Conservation (phyloP, 2,888 invertebrate genomes). For the Tinea trinotella region DNA sequence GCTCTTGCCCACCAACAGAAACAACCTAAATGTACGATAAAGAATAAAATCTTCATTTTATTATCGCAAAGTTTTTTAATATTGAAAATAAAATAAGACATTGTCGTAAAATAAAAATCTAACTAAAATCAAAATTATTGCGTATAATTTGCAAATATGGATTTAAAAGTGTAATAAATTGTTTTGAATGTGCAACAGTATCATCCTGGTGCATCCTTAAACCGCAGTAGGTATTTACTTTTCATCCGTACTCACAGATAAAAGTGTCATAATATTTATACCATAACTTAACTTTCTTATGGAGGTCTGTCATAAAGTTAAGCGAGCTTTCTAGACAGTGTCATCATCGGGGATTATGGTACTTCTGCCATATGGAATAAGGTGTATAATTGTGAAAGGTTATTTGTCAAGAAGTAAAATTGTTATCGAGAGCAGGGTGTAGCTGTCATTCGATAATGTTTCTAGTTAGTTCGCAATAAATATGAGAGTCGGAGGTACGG, state of each 20-base stretch:
- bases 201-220: slow-evolving; percentile 35
- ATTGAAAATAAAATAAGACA: slow-evolving; percentile 12
- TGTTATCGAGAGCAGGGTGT: slow-evolving; percentile 47
- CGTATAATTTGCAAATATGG: slow-evolving; percentile 4
- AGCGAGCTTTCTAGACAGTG: slow-evolving; percentile 47
- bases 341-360: slow-evolving; percentile 34
- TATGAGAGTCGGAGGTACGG: slow-evolving; percentile 52
- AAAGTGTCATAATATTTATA: slow-evolving; percentile 70
- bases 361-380: slow-evolving; percentile 40
- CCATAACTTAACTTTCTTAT: slow-evolving; percentile 66
- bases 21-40: neutral
- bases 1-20: slow-evolving; percentile 1
- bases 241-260: slow-evolving; percentile 58
- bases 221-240: slow-evolving; percentile 51
- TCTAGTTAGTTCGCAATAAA: slow-evolving; percentile 67
- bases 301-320: slow-evolving; percentile 59
- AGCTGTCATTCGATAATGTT: slow-evolving; percentile 63
- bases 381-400: slow-evolving; percentile 41
- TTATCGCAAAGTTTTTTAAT: neutral
- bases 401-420: slow-evolving; percentile 35
- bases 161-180: slow-evolving; percentile 10
- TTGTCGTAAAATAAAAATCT: slow-evolving; percentile 1
- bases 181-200: slow-evolving; percentile 29
- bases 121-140: slow-evolving; percentile 2
- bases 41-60: slow-evolving; percentile 1